Percentiles rank a stretch among this genome's conserved stretches.
Evolutionary conservation across 2,113 vertebrate genomes (phyloP).

Genomic region (Lophius piscatorius): DNA sequence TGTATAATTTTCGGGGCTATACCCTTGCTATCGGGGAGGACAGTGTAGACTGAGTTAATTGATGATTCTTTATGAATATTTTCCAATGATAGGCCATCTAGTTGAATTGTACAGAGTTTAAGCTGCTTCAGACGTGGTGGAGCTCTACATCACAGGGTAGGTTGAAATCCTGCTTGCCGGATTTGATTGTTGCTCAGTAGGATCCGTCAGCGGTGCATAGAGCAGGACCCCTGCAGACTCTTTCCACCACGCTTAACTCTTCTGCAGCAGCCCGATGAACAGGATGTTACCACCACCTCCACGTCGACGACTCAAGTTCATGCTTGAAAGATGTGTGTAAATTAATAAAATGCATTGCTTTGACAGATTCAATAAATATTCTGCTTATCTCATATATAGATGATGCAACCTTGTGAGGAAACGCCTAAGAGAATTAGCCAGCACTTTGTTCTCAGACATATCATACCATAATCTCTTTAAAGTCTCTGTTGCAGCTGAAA

Average conservation of each 20-base stretch:
- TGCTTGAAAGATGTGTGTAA: neutral
- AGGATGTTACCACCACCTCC: slow-evolving; percentile 21
- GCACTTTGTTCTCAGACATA: no score
- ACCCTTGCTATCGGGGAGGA: no score
- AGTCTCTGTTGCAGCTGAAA: no score
- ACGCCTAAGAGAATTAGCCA: neutral
- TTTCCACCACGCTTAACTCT: slow-evolving; percentile 34
- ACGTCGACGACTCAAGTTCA: neutral
- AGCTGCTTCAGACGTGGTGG: no score
- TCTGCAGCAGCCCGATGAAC: slow-evolving; percentile 14
- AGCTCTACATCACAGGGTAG: slow-evolving; percentile 8
- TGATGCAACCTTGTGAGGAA: neutral
- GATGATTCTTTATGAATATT: no score
- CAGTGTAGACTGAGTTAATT: no score
- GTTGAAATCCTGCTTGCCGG: slow-evolving; percentile 14
- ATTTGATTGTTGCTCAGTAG: slow-evolving; percentile 42
- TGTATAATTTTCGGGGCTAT: no score
- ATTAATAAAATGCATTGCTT: slow-evolving; percentile 3
- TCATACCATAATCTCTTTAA: no score
- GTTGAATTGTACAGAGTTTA: no score
- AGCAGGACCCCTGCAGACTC: slow-evolving; percentile 22
- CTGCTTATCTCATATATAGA: neutral
- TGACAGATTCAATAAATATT: no score
- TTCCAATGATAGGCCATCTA: no score
- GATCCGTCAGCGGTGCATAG: slow-evolving; percentile 4